Conservation (phyloP, 2,113 vertebrate genomes). For the Platichthys stellatus region DNA sequence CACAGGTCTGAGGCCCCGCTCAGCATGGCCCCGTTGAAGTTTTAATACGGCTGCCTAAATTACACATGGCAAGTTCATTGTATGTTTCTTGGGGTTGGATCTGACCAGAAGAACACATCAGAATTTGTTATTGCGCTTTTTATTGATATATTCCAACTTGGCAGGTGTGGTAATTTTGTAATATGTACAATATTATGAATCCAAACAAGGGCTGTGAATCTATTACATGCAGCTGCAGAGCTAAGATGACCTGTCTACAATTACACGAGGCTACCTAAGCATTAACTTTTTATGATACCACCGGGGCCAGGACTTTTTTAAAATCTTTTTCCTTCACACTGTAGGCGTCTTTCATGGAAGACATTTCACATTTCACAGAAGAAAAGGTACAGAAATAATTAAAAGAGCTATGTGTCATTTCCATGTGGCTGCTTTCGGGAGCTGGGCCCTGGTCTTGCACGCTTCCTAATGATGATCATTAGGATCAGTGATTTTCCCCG, state of each 20-base stretch:
- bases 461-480: not conserved
- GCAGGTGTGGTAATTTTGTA: not conserved
- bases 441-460: not conserved
- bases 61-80: not conserved
- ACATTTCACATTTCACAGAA: not conserved
- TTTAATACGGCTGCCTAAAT: not conserved
- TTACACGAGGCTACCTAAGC: not conserved
- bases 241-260: not conserved
- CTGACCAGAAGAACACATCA: not conserved
- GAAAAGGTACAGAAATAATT: not conserved
- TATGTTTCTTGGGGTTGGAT: not conserved
- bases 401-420: not conserved
- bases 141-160: too few relatives aligned
- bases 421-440: not conserved
- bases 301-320: too few relatives aligned
- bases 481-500: not conserved
- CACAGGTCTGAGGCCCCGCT: not conserved
- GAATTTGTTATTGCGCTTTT: not conserved
- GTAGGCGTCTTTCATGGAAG: not conserved
- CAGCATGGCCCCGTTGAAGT: not conserved
- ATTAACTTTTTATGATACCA: not conserved
- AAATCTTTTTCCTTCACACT: too few relatives aligned
- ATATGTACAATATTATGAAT: not conserved
- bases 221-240: not conserved
- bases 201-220: not conserved